Percentiles rank a stretch among this genome's conserved stretches.
phyloP scores from a whole-genome alignment of 2,888 invertebrate genomes.

The Lutraria lutraria region DNA sequence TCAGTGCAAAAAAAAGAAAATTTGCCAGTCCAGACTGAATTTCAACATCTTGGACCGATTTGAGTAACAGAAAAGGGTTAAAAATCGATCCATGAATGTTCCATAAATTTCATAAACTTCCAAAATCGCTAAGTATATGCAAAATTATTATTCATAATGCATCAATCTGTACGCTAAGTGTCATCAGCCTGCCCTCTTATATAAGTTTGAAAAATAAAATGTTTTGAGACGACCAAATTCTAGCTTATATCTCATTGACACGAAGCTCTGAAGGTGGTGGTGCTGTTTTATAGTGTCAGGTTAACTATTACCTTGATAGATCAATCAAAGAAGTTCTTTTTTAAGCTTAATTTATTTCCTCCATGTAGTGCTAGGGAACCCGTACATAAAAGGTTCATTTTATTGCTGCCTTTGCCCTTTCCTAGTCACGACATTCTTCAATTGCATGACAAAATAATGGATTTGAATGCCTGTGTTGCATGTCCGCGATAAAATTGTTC shows the following conservation, averaged over 20 bases:
- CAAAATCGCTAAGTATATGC: too few relatives aligned
- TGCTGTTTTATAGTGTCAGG: not conserved
- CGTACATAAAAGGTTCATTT: constrained; percentile 22
- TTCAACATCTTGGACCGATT: too few relatives aligned
- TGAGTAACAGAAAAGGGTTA: too few relatives aligned
- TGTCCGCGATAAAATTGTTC: not conserved
- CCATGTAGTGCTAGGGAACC: not conserved
- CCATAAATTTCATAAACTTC: too few relatives aligned
- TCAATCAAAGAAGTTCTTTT: not conserved
- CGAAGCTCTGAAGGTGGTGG: not conserved
- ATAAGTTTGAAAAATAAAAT: too few relatives aligned
- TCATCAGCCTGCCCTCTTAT: too few relatives aligned
- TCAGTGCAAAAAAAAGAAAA: too few relatives aligned
- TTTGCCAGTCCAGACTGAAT: too few relatives aligned
- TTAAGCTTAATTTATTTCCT: not conserved
- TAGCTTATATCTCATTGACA: not conserved
- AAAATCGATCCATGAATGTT: too few relatives aligned
- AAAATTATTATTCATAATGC: too few relatives aligned
- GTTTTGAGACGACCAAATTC: not conserved
- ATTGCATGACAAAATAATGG: constrained; percentile 24
- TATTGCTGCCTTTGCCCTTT: not conserved
- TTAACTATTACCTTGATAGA: not conserved
- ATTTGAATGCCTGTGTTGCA: constrained; percentile 4
- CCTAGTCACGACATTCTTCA: constrained; percentile 17
- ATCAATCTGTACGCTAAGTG: too few relatives aligned